Percentiles rank a stretch among this genome's conserved stretches.
Evolutionary conservation across 2,797 vertebrate genomes (phyloP).

Genomic region (Spatula clypeata): DNA sequence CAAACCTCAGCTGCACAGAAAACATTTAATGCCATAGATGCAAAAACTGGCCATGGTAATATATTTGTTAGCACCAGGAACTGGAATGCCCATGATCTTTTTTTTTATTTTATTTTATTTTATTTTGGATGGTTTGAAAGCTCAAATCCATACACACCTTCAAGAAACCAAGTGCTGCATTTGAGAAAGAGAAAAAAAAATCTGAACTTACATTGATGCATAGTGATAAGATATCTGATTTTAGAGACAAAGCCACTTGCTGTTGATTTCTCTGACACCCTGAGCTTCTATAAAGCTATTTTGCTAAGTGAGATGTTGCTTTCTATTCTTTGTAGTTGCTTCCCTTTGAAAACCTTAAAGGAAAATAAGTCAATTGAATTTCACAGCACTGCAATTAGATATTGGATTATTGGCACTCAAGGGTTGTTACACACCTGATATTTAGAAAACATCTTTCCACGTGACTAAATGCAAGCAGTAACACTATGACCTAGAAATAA

Average conservation of each 20-base stretch:
- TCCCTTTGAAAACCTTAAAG: not conserved
- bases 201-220: not conserved
- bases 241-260: not conserved
- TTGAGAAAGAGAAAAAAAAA: not conserved
- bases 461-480: not conserved
- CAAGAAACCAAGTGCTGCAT: not conserved
- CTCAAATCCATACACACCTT: rapidly evolving
- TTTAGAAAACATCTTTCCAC: not conserved
- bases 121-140: not conserved
- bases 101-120: too few species aligned
- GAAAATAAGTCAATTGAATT: constrained; percentile 7
- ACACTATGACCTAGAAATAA: not conserved
- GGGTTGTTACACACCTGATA: not conserved
- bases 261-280: not conserved
- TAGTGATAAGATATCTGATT: not conserved
- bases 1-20: not conserved
- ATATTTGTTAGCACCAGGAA: not conserved
- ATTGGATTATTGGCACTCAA: not conserved
- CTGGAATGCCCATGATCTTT: rapidly evolving
- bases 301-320: not conserved
- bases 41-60: not conserved
- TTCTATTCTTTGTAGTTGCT: not conserved
- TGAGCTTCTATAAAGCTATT: not conserved
- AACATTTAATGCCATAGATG: not conserved
- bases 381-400: constrained; percentile 6